Percentiles rank a stretch among this genome's conserved stretches.
phyloP scores from a whole-genome alignment of 2,888 invertebrate genomes.

The Teinopalpus imperialis region DNA sequence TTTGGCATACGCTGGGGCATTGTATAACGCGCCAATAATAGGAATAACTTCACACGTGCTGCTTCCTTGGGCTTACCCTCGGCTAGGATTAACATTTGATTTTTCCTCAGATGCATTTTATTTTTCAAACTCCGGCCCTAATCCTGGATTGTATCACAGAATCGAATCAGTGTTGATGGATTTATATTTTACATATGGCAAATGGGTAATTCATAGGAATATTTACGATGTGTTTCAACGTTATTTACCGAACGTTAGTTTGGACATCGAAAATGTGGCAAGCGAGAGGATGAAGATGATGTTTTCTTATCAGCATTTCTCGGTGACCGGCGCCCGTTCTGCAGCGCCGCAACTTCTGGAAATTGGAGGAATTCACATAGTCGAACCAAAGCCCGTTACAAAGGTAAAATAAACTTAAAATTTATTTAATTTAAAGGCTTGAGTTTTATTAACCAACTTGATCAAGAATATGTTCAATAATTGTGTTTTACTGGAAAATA shows the following conservation, averaged over 20 bases:
- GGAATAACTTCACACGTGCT: conserved; percentile 75
- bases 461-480: too few relatives aligned
- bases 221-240: conserved; percentile 56
- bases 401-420: conserved; percentile 38
- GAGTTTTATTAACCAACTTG: too few relatives aligned
- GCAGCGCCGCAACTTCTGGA: conserved; percentile 80
- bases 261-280: conserved; percentile 68
- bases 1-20: conserved; percentile 54
- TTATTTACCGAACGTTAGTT: conserved; percentile 61
- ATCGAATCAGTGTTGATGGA: conserved; percentile 46
- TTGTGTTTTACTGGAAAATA: too few relatives aligned
- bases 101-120: conserved; percentile 71
- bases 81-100: conserved; percentile 72
- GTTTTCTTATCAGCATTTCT: conserved; percentile 83
- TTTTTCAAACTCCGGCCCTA: conserved; percentile 55
- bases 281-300: conserved; percentile 74
- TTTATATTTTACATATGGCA: conserved; percentile 38
- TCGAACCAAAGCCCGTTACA: conserved; percentile 44
- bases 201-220: conserved; percentile 47
- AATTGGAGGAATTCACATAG: conserved; percentile 80
- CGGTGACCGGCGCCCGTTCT: conserved; percentile 78
- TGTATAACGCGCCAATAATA: conserved; percentile 72
- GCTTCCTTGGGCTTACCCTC: conserved; percentile 68
- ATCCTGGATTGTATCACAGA: conserved; percentile 47
- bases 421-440: too few relatives aligned